phyloP scores from a whole-genome alignment of 1,140 invertebrate species.

The Anastrepha ludens region DNA sequence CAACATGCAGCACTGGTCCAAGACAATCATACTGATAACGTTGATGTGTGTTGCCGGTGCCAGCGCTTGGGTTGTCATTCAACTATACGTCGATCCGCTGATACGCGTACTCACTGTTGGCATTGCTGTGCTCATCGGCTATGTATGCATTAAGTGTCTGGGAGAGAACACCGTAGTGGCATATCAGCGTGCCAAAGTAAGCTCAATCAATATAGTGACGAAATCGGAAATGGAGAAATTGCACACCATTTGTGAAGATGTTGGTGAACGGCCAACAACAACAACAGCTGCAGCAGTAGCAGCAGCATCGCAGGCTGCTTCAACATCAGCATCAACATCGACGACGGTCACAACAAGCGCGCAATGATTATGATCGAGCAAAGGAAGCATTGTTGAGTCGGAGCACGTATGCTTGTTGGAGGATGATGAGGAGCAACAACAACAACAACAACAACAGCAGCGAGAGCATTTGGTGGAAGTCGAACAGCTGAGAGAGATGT shows the following conservation, averaged over 20 bases:
- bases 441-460: neutral
- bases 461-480: neutral
- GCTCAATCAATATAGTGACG: constrained; percentile 86
- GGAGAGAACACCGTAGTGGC: constrained; percentile 90
- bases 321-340: neutral
- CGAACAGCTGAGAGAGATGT: neutral
- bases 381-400: neutral
- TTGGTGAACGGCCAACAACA: constrained; percentile 41
- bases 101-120: constrained; percentile 87
- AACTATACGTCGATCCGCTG: constrained; percentile 85
- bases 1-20: constrained; percentile 86
- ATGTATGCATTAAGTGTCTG: constrained; percentile 88
- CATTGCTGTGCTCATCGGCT: constrained; percentile 86
- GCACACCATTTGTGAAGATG: constrained; percentile 72
- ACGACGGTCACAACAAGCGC: neutral
- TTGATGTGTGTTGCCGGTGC: constrained; percentile 85
- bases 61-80: constrained; percentile 87
- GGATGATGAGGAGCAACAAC: neutral
- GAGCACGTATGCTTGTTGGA: constrained; percentile 6
- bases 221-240: constrained; percentile 71
- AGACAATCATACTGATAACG: constrained; percentile 80
- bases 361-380: constrained; percentile 9
- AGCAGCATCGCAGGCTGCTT: neutral
- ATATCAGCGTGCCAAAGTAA: constrained; percentile 91
- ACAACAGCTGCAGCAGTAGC: neutral